Evolutionary conservation across 2,888 invertebrate genomes (phyloP), one percentile per base, ranked within the genome.

Genomic region (Ypsolopha scabrella): DNA sequence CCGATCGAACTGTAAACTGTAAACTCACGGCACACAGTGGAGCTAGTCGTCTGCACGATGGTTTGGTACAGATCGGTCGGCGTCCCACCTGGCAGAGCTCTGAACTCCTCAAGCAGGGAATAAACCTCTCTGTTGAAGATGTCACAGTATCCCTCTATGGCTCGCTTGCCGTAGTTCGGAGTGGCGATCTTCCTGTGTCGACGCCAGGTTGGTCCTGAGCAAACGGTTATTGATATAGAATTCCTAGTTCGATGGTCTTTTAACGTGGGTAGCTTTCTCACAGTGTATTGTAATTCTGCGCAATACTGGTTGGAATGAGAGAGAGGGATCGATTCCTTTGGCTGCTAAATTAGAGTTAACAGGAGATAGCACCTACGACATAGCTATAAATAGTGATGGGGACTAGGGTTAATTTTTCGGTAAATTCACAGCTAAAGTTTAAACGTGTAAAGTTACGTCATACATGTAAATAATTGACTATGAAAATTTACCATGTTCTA

Each of bases 101-200:
- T 58, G 8, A 67, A 61, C 38, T 55, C 60, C n/a, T 66, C 38
- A 48, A 80, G 10, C 1, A 83, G 54, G 0, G 57, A 6, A 2
- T 66, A 64, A 2, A 67, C 67, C 60, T 83, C 82, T 9, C 55
- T 54, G 43, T 80, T 75, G 55, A 82, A 74, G 0, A 68, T 57
- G 1, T 56, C 55, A 2, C 53, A 59, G 58, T 80, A 81, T 50
- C 65, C 68, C 36, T 73, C 72, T 8, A 75, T 66, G 3, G 75
- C 75, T 24, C 67, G 65, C 52, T 71, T 78, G 0, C 76, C 70
- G 45, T 75, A 82, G 57, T 79, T 80, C 0, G 81, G 80, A 1
- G 54, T 68, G 0, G 76, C 80, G 53, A 82, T 64, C 58, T 82
- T 82, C n/a, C 83, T 70, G 44, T 80, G 80, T 41, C 69, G 74